A percentile compares a stretch with the other conserved stretches of the same genome.
Conservation (phyloP, 2,113 vertebrate species). For the Anoura caudifer region DNA sequence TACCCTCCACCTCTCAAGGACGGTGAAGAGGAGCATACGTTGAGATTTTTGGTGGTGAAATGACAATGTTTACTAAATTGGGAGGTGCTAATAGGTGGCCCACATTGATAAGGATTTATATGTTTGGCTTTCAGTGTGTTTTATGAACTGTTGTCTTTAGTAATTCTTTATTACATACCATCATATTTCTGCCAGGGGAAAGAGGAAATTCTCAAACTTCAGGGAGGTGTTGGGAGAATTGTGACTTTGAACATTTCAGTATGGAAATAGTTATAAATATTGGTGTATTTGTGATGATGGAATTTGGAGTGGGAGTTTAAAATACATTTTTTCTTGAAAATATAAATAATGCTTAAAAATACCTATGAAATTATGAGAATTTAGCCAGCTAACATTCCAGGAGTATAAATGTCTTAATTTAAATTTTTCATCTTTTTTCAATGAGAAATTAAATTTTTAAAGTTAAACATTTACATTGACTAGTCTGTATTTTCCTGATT, state of each 20-base stretch:
- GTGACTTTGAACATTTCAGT: constrained; percentile 46
- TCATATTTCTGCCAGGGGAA: background rate
- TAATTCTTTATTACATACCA: background rate
- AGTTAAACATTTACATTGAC: constrained; percentile 27
- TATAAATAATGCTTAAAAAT: constrained; percentile 55
- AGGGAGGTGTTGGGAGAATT: constrained; percentile 10
- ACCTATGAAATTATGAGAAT: constrained; percentile 35
- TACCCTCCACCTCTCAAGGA: background rate
- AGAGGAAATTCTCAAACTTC: background rate
- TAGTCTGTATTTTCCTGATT: constrained; percentile 21
- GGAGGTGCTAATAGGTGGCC: background rate
- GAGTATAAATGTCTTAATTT: constrained; percentile 56
- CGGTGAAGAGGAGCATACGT: background rate
- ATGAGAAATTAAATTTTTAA: constrained; percentile 32
- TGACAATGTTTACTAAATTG: background rate
- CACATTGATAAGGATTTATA: background rate
- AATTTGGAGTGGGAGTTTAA: constrained; percentile 39
- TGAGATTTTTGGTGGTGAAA: background rate
- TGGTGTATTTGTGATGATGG: background rate
- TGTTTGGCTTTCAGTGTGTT: background rate
- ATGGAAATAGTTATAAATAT: constrained; percentile 12
- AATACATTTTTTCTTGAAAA: constrained; percentile 39
- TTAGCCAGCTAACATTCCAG: constrained; percentile 23
- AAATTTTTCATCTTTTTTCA: constrained; percentile 53
- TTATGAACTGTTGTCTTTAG: background rate